Base-by-base conservation (phyloP, 1,140 invertebrate genomes). In the Sitobion miscanthi region DNA sequence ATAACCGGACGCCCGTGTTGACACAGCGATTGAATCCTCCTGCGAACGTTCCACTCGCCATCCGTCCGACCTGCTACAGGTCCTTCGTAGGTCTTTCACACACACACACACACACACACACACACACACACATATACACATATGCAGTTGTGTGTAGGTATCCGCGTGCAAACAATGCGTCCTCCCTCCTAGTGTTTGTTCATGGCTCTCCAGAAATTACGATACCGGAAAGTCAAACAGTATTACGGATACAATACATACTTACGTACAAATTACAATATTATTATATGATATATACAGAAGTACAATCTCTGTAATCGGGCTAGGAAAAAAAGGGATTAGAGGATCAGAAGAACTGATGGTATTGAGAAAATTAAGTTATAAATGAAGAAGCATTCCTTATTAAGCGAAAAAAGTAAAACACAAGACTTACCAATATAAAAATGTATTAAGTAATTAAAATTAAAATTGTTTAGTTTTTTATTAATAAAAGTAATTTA, bases 161-260 rank as follows among this genome's bases (percentile, higher is more conserved):
- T 85, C 25, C 57, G 14, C 62, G 42, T n/a, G n/a, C 77, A 92
- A 83, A 92, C 90, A 83, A 17, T 2, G 21, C 14, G 30, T 88
- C 23, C 35, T 14, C 3, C 45, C 20, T 21, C 23, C 38, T 21
- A 20, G 30, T 92, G 91, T 93, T 93, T 93, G 25, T 38, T 57
- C 49, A 14, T 83, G 14, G 69, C 49, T 86, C 91, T 92, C 91
- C 82, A 83, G 91, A 93, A 93, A 93, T 93, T 93, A 93, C 82
- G 25, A 85, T 86, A 93, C 91, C 91, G 52, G 91, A 93, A 91
- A 93, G 91, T 54, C 91, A 86, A 93, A 93, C 91, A 85, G 42
- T 30, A 93, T 86, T 54, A 91, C 35, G 23, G 62, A 6, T 77
- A 77, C n/a, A 17, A 77, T 77, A 54, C 49, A 62, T 35, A 77